Evolutionary conservation across 2,797 vertebrate genomes (phyloP).

Genomic region (Poeciliopsis gracilis): DNA sequence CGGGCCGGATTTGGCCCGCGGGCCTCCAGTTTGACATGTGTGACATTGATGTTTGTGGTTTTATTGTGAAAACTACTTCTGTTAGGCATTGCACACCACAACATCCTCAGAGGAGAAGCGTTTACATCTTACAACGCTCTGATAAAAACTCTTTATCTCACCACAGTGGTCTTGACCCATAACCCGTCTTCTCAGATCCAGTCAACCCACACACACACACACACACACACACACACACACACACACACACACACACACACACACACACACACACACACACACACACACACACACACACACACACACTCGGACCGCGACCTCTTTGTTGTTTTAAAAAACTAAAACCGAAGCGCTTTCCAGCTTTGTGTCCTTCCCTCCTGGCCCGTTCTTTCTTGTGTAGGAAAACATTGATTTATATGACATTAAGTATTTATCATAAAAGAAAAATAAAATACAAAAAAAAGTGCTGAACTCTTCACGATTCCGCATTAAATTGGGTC

Average conservation of each 20-base stretch:
- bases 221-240: not conserved
- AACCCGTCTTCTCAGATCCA: constrained; percentile 56
- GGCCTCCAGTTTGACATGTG: no score
- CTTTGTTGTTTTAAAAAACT: constrained; percentile 61
- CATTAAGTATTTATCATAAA: constrained; percentile 82
- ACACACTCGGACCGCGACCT: constrained; percentile 37
- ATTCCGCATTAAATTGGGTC: constrained; percentile 73
- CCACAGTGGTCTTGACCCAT: constrained; percentile 68
- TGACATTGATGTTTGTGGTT: not conserved
- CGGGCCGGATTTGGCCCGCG: no score
- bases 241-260: not conserved
- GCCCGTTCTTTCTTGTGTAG: constrained; percentile 33
- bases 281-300: not conserved
- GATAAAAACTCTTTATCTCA: constrained; percentile 37
- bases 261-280: not conserved
- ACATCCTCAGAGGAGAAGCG: not conserved
- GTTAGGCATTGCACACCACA: not conserved
- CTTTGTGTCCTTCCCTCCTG: constrained; percentile 36
- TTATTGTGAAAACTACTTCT: not conserved
- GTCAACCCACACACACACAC: constrained; percentile 26
- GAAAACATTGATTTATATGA: constrained; percentile 82
- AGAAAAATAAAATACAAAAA: constrained; percentile 52
- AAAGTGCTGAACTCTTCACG: constrained; percentile 59
- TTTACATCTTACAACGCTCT: constrained; percentile 16
- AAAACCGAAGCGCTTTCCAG: constrained; percentile 53